Base-by-base conservation (phyloP, 2,113 vertebrate genomes). In the Tetraodon nigroviridis region DNA sequence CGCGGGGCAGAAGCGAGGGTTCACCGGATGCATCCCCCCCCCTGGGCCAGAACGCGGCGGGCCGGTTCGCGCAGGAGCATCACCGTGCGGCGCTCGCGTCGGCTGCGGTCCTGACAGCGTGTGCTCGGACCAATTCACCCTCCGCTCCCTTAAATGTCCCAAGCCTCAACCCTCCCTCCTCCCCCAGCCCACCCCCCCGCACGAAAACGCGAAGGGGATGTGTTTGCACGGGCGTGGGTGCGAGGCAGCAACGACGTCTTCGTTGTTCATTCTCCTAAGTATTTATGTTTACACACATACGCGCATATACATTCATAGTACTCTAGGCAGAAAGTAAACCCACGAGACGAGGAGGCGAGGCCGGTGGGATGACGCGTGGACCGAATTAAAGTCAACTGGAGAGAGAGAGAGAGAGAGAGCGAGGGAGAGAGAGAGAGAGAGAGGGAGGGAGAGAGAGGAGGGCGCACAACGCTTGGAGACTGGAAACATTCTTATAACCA, bases 1-100 rank as follows among this genome's bases (percentile, higher is more conserved):
- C 80, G 79, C 69, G 80, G 84, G 80, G 83, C 75, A 81, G 80
- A 81, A 64, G 71, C 78, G 75, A 76, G 82, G 80, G 77, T 82
- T 79, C 67, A 85, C 80, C 76, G 84, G 84, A 69, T 73, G 78
- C 81, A 58, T 83, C 78, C 61, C 69, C 61, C 69, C 76, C 76
- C 81, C 70, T 73, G 80, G 73, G 78, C 79, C 81, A 79, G 75
- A 80, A 79, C 61, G 82, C 78, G 71, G 81, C 71, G 71, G 78
- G 61, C 73, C 80, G 73, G 61, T 86, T 82, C 73, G 76, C 73
- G 75, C 65, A 0, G 74, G 73, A 81, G 79, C 80, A 82, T 82
- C 83, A 81, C 70, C 75, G 22, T 76, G 76, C 78, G 60, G 65
- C 78, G 76, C 78, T 68, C 80, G 67, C 73, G 81, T 85, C 84